A percentile compares a stretch with the other conserved stretches of the same genome.
phyloP scores from a whole-genome alignment of 2,797 vertebrate species.

The Eulemur mongoz region DNA sequence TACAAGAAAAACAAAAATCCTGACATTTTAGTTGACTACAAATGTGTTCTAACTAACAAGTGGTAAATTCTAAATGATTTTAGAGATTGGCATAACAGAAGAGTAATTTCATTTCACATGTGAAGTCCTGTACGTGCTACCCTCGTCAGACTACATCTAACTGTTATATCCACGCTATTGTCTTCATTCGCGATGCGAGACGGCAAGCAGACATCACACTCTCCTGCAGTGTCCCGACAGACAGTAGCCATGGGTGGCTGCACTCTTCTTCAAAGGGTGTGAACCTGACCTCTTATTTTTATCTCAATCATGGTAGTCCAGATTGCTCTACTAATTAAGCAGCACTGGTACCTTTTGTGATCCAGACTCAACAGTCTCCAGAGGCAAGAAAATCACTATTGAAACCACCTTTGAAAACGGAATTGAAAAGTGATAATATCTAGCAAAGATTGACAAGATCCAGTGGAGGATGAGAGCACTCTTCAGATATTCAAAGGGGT shows the following conservation, averaged over 20 bases:
- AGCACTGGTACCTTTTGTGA: not conserved
- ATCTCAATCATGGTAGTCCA: fast-evolving
- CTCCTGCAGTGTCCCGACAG: fast-evolving
- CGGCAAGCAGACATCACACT: fast-evolving
- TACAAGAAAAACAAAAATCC: not conserved
- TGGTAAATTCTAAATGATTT: not conserved
- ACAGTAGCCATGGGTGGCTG: no score
- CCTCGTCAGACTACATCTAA: no score
- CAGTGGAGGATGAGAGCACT: fast-evolving
- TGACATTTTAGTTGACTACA: no score
- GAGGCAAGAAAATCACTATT: not conserved
- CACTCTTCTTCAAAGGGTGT: not conserved
- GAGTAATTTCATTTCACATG: not conserved
- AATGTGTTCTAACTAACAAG: not conserved
- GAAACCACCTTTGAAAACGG: not conserved
- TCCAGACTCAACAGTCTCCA: fast-evolving
- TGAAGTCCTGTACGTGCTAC: not conserved
- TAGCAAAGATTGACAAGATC: no score
- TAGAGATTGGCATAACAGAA: not conserved
- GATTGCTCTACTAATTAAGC: no score
- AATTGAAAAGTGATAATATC: no score
- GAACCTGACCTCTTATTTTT: not conserved
- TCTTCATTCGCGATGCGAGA: fast-evolving
- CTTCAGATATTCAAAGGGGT: not conserved
- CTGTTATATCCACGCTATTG: fast-evolving